Percentiles rank a stretch among this genome's conserved stretches.
Conservation (phyloP, 2,888 invertebrate species). For the Adela reaumurella region DNA sequence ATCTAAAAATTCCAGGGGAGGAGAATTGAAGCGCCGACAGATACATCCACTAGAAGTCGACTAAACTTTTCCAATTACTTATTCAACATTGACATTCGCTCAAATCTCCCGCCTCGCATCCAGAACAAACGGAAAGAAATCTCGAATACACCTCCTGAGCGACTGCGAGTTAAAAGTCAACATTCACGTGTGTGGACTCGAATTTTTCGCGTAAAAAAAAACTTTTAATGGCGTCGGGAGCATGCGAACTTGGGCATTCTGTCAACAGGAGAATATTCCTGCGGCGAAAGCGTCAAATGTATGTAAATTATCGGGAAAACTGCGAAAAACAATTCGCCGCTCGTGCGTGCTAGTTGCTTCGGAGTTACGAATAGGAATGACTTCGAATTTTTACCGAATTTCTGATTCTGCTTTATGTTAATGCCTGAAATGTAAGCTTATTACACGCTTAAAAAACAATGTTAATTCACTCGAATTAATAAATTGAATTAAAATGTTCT, state of each 20-base stretch:
- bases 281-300: constrained; percentile 57
- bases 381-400: too few species aligned
- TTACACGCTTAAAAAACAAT: too few species aligned
- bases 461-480: too few species aligned
- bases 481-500: too few species aligned
- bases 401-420: too few species aligned
- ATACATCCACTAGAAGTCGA: not conserved
- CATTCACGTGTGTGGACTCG: constrained; percentile 57
- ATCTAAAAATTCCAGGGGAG: too few species aligned
- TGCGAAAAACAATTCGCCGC: constrained; percentile 54
- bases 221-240: constrained; percentile 53
- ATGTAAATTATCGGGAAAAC: constrained; percentile 57
- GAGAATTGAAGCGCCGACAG: too few species aligned
- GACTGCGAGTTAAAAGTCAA: constrained; percentile 51
- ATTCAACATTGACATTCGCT: constrained; percentile 35
- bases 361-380: too few species aligned
- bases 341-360: too few species aligned
- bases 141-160: constrained; percentile 53
- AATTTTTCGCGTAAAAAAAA: constrained; percentile 52
- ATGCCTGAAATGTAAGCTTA: too few species aligned
- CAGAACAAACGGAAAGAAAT: constrained; percentile 51
- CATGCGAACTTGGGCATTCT: constrained; percentile 49
- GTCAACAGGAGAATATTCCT: constrained; percentile 58
- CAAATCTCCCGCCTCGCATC: constrained; percentile 16
- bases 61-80: constrained; percentile 47